phyloP scores from a whole-genome alignment of 2,113 vertebrate species.

The Elgaria multicarinata region DNA sequence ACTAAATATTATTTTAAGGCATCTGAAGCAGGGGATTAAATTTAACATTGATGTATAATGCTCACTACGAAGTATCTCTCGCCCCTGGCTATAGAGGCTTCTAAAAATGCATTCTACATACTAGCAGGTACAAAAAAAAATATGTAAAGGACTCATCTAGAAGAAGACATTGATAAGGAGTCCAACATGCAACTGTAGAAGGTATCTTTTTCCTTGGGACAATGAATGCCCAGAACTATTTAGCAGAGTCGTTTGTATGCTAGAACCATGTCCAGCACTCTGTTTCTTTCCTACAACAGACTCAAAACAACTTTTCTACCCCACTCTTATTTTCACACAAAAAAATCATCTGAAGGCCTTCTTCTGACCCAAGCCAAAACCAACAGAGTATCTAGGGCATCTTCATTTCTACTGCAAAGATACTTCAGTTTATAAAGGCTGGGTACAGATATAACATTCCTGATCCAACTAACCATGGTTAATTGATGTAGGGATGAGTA shows the following conservation, averaged over 20 bases:
- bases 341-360: neutral
- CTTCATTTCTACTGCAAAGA: neutral
- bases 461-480: neutral
- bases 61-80: neutral
- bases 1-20: slow-evolving; percentile 20
- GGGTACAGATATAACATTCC: neutral
- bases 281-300: neutral
- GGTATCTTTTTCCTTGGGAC: neutral
- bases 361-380: neutral
- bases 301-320: neutral
- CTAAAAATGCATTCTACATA: neutral
- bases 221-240: neutral
- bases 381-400: neutral
- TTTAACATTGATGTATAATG: neutral
- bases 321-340: neutral
- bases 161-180: neutral
- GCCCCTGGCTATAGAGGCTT: neutral
- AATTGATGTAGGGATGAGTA: neutral
- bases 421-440: neutral
- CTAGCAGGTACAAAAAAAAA: neutral
- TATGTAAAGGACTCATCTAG: neutral
- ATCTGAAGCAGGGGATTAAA: neutral
- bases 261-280: neutral
- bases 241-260: neutral
- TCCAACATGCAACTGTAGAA: neutral